Evolutionary conservation across 1,140 invertebrate genomes (phyloP).

Genomic region (Nautilus pompilius): DNA sequence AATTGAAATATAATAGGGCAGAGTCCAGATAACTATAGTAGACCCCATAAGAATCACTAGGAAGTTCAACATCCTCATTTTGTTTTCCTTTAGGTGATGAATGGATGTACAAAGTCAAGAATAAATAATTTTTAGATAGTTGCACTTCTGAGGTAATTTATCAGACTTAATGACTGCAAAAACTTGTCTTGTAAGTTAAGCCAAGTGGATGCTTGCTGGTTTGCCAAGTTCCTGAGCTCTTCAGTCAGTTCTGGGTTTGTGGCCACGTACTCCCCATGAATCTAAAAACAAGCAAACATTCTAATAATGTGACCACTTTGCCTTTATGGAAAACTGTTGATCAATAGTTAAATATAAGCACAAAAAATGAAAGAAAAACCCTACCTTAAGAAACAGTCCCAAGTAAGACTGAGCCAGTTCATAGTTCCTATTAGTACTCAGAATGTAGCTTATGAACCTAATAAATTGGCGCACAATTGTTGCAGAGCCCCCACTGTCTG

Average conservation of each 20-base stretch:
- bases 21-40: too few species aligned
- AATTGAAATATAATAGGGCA: too few species aligned
- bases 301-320: neutral
- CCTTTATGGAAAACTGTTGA: neutral
- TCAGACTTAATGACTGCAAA: constrained; percentile 73
- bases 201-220: constrained; percentile 66
- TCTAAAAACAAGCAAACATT: constrained; percentile 24
- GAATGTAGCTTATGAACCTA: constrained; percentile 69
- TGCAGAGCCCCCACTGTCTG: constrained; percentile 68
- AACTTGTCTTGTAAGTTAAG: constrained; percentile 67
- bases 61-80: too few species aligned
- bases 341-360: neutral
- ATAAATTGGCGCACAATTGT: constrained; percentile 77
- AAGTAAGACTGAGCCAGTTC: constrained; percentile 91
- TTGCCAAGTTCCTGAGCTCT: constrained; percentile 62
- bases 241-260: constrained; percentile 61
- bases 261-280: constrained; percentile 68
- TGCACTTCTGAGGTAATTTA: constrained; percentile 54
- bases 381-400: constrained; percentile 82
- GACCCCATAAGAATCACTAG: too few species aligned
- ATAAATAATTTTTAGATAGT: constrained; percentile 34
- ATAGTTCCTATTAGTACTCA: constrained; percentile 78
- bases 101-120: too few species aligned
- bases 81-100: too few species aligned
- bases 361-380: neutral